Evolutionary conservation across 2,113 vertebrate genomes (phyloP).

Genomic region (Sturnira hondurensis): DNA sequence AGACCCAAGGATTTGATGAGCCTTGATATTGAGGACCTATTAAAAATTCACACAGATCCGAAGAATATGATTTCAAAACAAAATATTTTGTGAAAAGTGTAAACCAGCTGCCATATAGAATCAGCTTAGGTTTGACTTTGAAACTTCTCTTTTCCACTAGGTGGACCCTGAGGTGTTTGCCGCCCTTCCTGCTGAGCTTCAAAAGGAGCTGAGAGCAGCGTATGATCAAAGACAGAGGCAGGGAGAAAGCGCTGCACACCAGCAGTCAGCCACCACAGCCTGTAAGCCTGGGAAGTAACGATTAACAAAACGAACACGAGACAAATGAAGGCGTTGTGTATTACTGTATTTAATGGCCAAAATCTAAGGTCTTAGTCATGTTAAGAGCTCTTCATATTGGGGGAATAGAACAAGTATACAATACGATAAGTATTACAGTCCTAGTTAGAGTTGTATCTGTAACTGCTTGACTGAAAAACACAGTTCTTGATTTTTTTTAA

Average conservation of each 20-base stretch:
- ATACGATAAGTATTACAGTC: accelerated
- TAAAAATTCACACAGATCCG: not conserved
- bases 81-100: not conserved
- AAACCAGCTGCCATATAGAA: not conserved
- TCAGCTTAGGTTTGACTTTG: not conserved
- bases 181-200: slow-evolving; percentile 93
- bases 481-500: not conserved
- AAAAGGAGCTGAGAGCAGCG: slow-evolving; percentile 92
- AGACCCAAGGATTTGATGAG: not conserved
- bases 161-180: slow-evolving; percentile 98
- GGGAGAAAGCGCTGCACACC: slow-evolving; percentile 70
- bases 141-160: slow-evolving; percentile 73
- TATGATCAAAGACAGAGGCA: slow-evolving; percentile 86
- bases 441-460: not conserved
- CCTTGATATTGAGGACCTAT: not conserved
- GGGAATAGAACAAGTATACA: too few relatives aligned
- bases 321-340: too few relatives aligned
- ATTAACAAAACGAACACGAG: not conserved
- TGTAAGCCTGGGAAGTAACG: slow-evolving; percentile 68
- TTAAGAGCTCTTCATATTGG: not conserved
- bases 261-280: slow-evolving; percentile 66
- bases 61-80: slow-evolving; percentile 9
- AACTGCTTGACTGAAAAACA: not conserved
- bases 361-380: not conserved
- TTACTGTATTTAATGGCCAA: not conserved